phyloP scores from a whole-genome alignment of 2,113 vertebrate species.

The Emydura subglobosa region DNA sequence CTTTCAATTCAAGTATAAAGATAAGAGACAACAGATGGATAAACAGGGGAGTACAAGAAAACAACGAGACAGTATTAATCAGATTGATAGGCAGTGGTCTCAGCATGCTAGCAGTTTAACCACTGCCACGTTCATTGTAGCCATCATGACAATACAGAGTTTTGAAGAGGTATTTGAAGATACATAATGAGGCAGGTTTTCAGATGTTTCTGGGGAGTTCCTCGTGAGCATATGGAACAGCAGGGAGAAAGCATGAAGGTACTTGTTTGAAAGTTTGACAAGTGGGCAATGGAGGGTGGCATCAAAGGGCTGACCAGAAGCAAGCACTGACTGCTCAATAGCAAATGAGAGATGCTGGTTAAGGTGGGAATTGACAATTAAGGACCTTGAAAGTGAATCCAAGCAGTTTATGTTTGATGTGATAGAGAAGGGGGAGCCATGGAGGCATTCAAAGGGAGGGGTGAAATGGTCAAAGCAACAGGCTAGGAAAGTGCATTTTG shows the following conservation, averaged over 20 bases:
- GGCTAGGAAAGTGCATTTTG: neutral
- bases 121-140: neutral
- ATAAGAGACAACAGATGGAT: neutral
- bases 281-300: neutral
- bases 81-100: neutral
- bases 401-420: neutral
- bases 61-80: neutral
- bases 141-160: neutral
- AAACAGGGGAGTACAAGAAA: neutral
- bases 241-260: neutral
- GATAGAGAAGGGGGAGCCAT: neutral
- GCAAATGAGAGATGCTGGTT: neutral
- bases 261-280: neutral
- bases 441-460: neutral
- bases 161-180: neutral
- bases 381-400: neutral
- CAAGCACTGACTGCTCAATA: neutral
- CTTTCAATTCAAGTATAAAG: neutral
- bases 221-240: neutral
- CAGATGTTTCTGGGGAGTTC: neutral
- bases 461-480: neutral
- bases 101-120: neutral
- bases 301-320: neutral
- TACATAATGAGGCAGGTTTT: neutral
- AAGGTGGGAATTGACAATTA: neutral